Percentiles rank a stretch among this genome's conserved stretches.
Evolutionary conservation across 2,888 invertebrate genomes (phyloP).

Genomic region (Habrosyne pyritoides): DNA sequence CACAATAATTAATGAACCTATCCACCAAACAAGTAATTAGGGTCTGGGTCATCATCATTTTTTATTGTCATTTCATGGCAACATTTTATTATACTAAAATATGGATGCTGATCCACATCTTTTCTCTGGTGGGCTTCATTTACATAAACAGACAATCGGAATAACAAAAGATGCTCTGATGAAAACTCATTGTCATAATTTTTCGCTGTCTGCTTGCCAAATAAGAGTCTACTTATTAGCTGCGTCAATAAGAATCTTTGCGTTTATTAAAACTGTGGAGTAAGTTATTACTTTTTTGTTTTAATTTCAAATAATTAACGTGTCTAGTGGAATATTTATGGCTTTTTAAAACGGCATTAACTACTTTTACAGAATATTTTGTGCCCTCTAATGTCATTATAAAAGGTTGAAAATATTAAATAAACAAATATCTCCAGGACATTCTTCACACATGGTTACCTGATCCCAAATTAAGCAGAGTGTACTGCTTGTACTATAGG

Average conservation of each 20-base stretch:
- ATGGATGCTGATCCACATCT: slow-evolving; percentile 28
- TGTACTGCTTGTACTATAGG: too few species aligned
- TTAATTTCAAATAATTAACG: neutral
- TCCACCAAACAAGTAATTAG: slow-evolving; percentile 49
- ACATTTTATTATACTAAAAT: slow-evolving; percentile 17
- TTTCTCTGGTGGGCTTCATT: slow-evolving; percentile 38
- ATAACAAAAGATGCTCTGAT: slow-evolving; percentile 54
- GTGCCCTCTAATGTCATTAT: neutral
- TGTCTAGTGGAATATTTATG: too few species aligned
- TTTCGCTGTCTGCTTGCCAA: slow-evolving; percentile 40
- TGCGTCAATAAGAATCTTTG: slow-evolving; percentile 4
- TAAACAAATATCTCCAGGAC: too few species aligned
- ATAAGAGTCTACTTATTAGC: slow-evolving; percentile 30
- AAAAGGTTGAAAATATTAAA: too few species aligned
- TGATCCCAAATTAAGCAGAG: too few species aligned
- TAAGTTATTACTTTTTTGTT: slow-evolving; percentile 1
- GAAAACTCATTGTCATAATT: slow-evolving; percentile 48
- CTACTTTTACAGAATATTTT: neutral
- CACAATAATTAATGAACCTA: slow-evolving; percentile 63
- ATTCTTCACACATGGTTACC: too few species aligned
- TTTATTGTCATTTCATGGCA: slow-evolving; percentile 18
- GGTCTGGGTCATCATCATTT: slow-evolving; percentile 31
- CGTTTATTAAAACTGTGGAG: neutral
- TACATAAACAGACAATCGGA: slow-evolving; percentile 55
- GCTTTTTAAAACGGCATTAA: too few species aligned